Evolutionary conservation across 2,797 vertebrate genomes (phyloP).

Genomic region (Diceros bicornis): DNA sequence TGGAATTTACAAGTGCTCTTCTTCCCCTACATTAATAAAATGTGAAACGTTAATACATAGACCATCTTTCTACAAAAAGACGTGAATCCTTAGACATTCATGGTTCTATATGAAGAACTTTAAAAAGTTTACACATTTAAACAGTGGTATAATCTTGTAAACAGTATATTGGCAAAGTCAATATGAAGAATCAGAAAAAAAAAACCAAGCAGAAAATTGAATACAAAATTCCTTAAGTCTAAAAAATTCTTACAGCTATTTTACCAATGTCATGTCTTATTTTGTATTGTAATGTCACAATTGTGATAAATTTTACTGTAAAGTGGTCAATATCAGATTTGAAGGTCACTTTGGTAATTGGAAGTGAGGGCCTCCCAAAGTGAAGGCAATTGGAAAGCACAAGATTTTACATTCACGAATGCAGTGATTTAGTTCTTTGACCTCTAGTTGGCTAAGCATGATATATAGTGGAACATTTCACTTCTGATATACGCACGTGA

Average conservation of each 20-base stretch:
- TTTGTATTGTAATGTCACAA: not conserved
- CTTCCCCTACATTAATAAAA: conserved; percentile 13
- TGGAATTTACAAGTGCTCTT: not conserved
- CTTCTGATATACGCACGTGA: conserved; percentile 81
- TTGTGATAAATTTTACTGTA: conserved; percentile 63
- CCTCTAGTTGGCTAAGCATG: conserved; percentile 82
- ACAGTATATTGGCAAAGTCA: not conserved
- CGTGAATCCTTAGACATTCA: not conserved
- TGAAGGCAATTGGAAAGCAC: conserved; percentile 79
- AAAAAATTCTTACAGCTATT: not conserved
- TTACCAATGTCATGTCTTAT: not conserved
- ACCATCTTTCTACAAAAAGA: not conserved
- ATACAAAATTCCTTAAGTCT: conserved; percentile 39
- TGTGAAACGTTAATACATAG: not conserved
- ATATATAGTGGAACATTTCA: conserved; percentile 74
- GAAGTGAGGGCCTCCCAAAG: conserved; percentile 76
- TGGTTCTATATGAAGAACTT: not conserved
- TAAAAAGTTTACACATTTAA: not conserved
- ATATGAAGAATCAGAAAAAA: not conserved
- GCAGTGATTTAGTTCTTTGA: conserved; percentile 86
- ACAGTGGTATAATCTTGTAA: not conserved
- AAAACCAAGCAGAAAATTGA: conserved; percentile 13
- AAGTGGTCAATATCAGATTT: conserved; percentile 76
- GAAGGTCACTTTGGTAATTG: conserved; percentile 75
- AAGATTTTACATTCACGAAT: conserved; percentile 85